Base-by-base conservation (phyloP, 2,888 invertebrate genomes). In the Macaria liturata region DNA sequence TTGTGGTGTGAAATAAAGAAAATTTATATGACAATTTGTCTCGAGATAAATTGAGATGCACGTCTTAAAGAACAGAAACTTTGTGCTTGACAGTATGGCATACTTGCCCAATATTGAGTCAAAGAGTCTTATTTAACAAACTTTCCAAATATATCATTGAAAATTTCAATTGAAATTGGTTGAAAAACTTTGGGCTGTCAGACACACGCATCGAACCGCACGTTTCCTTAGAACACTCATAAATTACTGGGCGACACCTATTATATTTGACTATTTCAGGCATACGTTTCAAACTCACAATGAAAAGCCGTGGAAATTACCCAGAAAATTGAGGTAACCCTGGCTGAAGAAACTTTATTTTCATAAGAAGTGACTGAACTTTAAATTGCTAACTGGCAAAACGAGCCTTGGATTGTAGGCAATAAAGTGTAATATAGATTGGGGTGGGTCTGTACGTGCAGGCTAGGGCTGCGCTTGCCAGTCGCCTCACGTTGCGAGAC, bases 221-320 rank as follows among this genome's bases (percentile, higher is more conserved):
- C 65, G 67, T 65, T 56, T 63, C 64, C 65, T 67, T 66, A 68
- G 73, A 76, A 76, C 74, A 71, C 66, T 62, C 74, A 78, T 83
- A 83, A 82, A 83, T 83, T 81, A 74, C 69, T 70, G 65, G 65
- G 68, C 67, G 71, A 68, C 68, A 69, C 71, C 74, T 69, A 74
- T 69, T 69, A 74, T 69, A 74, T 75, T 76, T 74, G 71, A 76
- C 79, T 79, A 78, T 79, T 79, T 78, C 77, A 74, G 72, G 75
- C 78, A 76, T 79, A 83, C 76, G 80, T 82, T 84, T 79, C 75
- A 70, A 76, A 77, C 75, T 78, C 78, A 82, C 83, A 81, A 83
- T 80, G 75, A 78, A 74, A 74, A 71, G 66, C 64, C 70, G 72
- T 75, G 73, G 70, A 75, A 76, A 78, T 76, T 75, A 72, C 74